Conservation (phyloP, 64 coral and sea anemone species). For the Stichodactyla mertensii region DNA sequence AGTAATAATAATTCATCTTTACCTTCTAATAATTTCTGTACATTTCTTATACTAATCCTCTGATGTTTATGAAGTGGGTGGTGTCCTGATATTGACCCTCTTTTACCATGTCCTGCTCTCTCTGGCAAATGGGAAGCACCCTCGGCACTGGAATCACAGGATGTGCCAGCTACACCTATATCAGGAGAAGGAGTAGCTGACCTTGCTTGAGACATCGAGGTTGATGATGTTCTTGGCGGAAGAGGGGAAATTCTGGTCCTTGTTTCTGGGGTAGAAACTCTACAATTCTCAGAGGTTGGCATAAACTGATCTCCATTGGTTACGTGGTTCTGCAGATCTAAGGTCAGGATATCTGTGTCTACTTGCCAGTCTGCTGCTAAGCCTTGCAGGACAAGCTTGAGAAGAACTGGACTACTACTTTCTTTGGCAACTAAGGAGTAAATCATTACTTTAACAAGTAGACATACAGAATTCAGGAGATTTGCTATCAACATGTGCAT, state of each 20-base stretch:
- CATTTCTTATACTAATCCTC: slow-evolving; percentile 26
- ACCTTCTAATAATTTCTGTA: slow-evolving; percentile 18
- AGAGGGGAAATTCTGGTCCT: background rate
- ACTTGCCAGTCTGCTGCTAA: slow-evolving; percentile 86
- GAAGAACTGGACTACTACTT: slow-evolving; percentile 71
- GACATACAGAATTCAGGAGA: no score
- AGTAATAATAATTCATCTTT: no score
- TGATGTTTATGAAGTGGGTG: background rate
- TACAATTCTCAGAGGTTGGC: background rate
- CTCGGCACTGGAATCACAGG: background rate
- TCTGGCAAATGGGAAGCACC: background rate
- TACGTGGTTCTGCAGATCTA: slow-evolving; percentile 12
- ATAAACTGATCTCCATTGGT: slow-evolving; percentile 6
- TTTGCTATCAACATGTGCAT: no score
- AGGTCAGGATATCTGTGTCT: slow-evolving; percentile 50
- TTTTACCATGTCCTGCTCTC: background rate
- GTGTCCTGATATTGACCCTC: background rate
- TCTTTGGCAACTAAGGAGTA: slow-evolving; percentile 84
- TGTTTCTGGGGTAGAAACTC: slow-evolving; percentile 3
- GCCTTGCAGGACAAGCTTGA: slow-evolving; percentile 93
- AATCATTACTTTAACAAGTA: background rate
- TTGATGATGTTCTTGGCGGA: background rate
- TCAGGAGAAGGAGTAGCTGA: background rate
- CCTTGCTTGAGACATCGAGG: background rate
- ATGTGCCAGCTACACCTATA: background rate